Percentiles rank a stretch among this genome's conserved stretches.
Evolutionary conservation across 2,888 invertebrate genomes (phyloP).

Genomic region (Caenorhabditis sp.): DNA sequence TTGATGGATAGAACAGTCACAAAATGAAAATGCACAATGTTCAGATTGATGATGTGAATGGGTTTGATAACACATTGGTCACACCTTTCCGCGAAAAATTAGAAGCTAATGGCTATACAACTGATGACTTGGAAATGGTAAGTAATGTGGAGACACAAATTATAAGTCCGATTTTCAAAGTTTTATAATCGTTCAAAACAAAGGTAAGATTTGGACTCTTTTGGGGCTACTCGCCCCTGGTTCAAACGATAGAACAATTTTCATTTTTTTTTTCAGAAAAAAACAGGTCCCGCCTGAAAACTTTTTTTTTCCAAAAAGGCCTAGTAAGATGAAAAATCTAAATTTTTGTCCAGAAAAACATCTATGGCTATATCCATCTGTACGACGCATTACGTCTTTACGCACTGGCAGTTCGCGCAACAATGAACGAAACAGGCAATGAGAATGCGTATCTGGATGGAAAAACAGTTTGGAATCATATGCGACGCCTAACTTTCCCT

Average conservation of each 20-base stretch:
- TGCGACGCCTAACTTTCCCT: conserved; percentile 63
- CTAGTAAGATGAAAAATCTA: no score
- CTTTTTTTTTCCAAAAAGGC: no score
- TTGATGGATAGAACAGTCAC: not conserved
- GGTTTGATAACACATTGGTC: conserved; percentile 67
- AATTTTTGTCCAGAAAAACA: conserved; percentile 55
- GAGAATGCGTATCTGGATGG: conserved; percentile 62
- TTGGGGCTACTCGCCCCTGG: no score
- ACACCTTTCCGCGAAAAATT: conserved; percentile 65
- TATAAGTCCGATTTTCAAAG: not conserved
- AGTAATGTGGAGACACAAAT: not conserved
- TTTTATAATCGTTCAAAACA: not conserved
- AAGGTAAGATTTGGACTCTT: no score
- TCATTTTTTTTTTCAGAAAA: no score
- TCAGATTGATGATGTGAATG: conserved; percentile 68
- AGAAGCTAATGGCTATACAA: conserved; percentile 59
- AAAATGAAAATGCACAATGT: not conserved
- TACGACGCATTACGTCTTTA: conserved; percentile 68
- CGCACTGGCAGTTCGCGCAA: conserved; percentile 60
- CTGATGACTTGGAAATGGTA: conserved; percentile 65
- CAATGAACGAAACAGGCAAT: conserved; percentile 53
- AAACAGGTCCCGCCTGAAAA: no score
- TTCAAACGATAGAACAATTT: no score
- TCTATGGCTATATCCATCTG: conserved; percentile 69
- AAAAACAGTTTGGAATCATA: conserved; percentile 64